Percentiles rank a stretch among this genome's conserved stretches.
phyloP scores from a whole-genome alignment of 1,140 invertebrate genomes.

The Drosophila watanabei region DNA sequence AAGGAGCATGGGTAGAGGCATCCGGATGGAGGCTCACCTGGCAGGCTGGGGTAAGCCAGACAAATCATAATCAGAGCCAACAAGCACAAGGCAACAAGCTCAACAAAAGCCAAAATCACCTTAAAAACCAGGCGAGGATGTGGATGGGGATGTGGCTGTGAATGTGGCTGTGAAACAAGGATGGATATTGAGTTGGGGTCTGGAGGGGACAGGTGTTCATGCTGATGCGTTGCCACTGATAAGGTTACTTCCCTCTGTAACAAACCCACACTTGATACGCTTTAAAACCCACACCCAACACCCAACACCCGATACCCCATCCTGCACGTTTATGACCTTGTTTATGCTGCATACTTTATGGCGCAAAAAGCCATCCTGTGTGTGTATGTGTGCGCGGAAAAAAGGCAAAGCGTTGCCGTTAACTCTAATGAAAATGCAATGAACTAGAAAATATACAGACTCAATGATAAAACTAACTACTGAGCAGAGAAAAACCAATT shows the following conservation, averaged over 20 bases:
- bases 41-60: slow-evolving; percentile 65
- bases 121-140: slow-evolving; percentile 53
- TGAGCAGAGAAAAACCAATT: slow-evolving; percentile 55
- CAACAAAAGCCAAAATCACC: slow-evolving; percentile 55
- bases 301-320: slow-evolving; percentile 4
- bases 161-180: not conserved
- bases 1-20: not conserved
- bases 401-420: slow-evolving; percentile 30
- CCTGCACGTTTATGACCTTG: slow-evolving; percentile 64
- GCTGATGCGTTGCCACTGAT: slow-evolving; percentile 38
- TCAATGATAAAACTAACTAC: slow-evolving; percentile 68
- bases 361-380: slow-evolving; percentile 27
- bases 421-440: slow-evolving; percentile 68
- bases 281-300: not conserved
- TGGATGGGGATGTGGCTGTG: not conserved
- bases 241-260: slow-evolving; percentile 15
- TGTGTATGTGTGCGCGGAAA: slow-evolving; percentile 15
- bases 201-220: slow-evolving; percentile 8
- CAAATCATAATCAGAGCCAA: slow-evolving; percentile 82
- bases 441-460: slow-evolving; percentile 62
- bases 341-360: slow-evolving; percentile 74
- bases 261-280: not conserved
- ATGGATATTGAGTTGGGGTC: not conserved
- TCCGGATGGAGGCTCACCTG: slow-evolving; percentile 2
- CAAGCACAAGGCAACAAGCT: slow-evolving; percentile 49